phyloP scores from a whole-genome alignment of 2,113 vertebrate genomes.

The Cyanoderma ruficeps region DNA sequence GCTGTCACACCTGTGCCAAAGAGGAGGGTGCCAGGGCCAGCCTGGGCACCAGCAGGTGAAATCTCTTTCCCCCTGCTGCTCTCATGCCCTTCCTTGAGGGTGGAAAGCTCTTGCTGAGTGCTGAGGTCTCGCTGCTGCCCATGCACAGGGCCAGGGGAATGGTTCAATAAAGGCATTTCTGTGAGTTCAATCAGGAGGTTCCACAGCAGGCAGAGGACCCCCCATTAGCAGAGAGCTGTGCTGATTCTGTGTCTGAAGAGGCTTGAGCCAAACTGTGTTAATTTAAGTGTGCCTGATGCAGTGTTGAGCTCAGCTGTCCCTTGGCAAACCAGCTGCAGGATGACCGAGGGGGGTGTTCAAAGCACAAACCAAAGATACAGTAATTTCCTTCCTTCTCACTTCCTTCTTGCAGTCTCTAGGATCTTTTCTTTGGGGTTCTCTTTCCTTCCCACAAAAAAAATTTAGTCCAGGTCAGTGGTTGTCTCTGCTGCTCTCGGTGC shows the following conservation, averaged over 20 bases:
- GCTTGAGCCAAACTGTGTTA: not conserved
- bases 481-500: not conserved
- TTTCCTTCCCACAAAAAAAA: not conserved
- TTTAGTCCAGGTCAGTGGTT: not conserved
- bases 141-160: not conserved
- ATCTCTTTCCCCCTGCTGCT: not conserved
- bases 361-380: not conserved
- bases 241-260: not conserved
- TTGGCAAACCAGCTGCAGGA: not conserved
- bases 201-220: not conserved
- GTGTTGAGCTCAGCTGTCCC: not conserved
- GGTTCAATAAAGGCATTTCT: not conserved
- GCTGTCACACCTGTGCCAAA: not conserved
- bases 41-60: not conserved
- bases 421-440: not conserved
- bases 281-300: not conserved
- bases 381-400: too few relatives aligned
- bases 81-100: not conserved
- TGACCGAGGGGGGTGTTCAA: not conserved
- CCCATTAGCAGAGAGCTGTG: not conserved
- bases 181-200: not conserved
- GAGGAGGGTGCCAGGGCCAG: not conserved
- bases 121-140: accelerated
- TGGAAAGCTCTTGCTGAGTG: accelerated
- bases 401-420: not conserved